Evolutionary conservation across 1,140 invertebrate genomes (phyloP).

Genomic region (Argopecten irradians): DNA sequence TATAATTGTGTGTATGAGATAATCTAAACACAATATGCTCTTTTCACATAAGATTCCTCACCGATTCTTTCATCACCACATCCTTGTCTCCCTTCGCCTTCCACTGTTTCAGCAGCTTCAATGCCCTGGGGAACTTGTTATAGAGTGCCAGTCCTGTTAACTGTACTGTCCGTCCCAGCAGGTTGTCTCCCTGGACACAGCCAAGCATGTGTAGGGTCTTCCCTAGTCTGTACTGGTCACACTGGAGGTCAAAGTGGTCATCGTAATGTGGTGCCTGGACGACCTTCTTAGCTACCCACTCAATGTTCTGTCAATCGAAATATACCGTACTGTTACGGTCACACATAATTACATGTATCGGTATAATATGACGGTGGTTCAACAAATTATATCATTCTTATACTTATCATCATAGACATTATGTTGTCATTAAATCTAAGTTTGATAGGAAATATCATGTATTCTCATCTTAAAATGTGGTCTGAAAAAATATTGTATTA

Average conservation of each 20-base stretch:
- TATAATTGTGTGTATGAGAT: too few species aligned
- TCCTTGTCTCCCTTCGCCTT: neutral
- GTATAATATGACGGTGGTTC: too few species aligned
- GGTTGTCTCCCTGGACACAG: neutral
- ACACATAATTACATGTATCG: too few species aligned
- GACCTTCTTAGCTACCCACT: neutral
- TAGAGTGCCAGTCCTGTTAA: neutral
- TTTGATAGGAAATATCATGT: too few species aligned
- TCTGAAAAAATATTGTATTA: too few species aligned
- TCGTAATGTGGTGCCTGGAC: neutral
- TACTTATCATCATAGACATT: too few species aligned
- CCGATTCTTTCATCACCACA: neutral
- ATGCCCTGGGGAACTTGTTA: neutral
- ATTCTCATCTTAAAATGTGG: too few species aligned
- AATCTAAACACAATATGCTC: too few species aligned
- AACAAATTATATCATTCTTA: too few species aligned
- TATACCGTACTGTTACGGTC: neutral
- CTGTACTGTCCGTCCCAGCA: neutral
- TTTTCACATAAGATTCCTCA: neutral
- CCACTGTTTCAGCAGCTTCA: neutral
- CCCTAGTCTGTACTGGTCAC: neutral
- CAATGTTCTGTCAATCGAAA: neutral
- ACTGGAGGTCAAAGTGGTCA: neutral
- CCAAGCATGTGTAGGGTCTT: neutral
- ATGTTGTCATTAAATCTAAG: too few species aligned